Evolutionary conservation across 2,888 invertebrate genomes (phyloP), one percentile per base, ranked within the genome.

Genomic region (Tipula helvola): DNA sequence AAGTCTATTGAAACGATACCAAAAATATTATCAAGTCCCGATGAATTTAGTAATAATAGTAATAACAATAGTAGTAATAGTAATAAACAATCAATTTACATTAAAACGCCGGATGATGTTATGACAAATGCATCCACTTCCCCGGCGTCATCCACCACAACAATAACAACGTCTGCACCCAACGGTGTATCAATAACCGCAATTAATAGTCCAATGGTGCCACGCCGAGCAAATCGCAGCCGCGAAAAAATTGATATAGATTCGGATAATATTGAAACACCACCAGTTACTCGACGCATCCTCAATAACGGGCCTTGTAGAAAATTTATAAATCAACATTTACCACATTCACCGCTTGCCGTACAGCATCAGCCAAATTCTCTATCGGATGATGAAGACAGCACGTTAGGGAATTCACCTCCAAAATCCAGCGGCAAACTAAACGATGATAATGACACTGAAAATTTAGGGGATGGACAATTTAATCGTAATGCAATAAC

Each of bases 181-280:
- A 42, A 18, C 18, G 42, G 39, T 85, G 39, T 28, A 18, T 16
- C 52, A 5, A 39, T 39, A 36, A 86, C 71, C 28, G 84, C 71
- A 28, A 52, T 41, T 12, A 85, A 18, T 16, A 84, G 39, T 39
- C 87, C 87, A 36, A 87, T 86, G 85, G 44, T 85, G 10, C 86
- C 87, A 28, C 85, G 85, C 8, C 85, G 57, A 86, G 44, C 36
- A 71, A 86, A 83, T 71, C 85, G 85, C 10, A 85, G 85, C 39
- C 57, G 86, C 36, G 95, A 96, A 89, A 95, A 95, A 90, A 94
- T 95, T 12, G 97, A 97, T 90, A 96, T 97, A 71, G 97, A 97
- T 90, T 96, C 97, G 2, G 97, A 97, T 89, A 97, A 97, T 89
- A 96, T 97, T 44, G 97, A 97, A 92, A 97, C 97, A 1, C 97